A percentile compares a stretch with the other conserved stretches of the same genome.
These are phyloP conservation scores for Notothenia rossii DNA, from an alignment of 2,113 vertebrate species.

Conservation along the genomic window DNA sequence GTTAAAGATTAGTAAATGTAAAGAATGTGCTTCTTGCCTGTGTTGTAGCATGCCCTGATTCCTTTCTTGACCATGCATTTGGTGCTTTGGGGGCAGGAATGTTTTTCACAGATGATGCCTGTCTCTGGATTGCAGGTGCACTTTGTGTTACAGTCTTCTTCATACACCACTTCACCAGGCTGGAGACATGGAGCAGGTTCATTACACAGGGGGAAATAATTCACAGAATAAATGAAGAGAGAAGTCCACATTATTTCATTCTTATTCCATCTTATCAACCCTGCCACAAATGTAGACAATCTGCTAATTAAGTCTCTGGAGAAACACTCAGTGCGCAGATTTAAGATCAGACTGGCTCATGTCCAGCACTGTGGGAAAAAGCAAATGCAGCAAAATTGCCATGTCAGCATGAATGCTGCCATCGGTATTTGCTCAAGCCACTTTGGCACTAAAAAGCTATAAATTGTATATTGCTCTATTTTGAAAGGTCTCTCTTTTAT, in stretches of 20 bases:
- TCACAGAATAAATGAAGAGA: neutral
- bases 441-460: neutral
- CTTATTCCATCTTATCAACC: neutral
- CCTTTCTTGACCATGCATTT: slow-evolving; percentile 81
- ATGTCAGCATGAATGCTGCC: slow-evolving; percentile 11
- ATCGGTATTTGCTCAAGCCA: neutral
- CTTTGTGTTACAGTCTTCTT: slow-evolving; percentile 71
- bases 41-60: slow-evolving; percentile 78
- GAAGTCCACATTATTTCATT: neutral
- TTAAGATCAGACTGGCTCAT: slow-evolving; percentile 13
- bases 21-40: slow-evolving; percentile 75
- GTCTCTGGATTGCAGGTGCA: slow-evolving; percentile 80
- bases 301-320: slow-evolving; percentile 21
- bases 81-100: slow-evolving; percentile 78
- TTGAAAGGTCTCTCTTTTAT: neutral
- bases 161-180: slow-evolving; percentile 77
- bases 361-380: slow-evolving; percentile 6
- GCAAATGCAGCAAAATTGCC: neutral
- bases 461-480: neutral
- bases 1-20: neutral
- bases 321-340: slow-evolving; percentile 10
- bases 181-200: slow-evolving; percentile 55
- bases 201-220: slow-evolving; percentile 17
- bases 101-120: slow-evolving; percentile 78
- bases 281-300: slow-evolving; percentile 14